phyloP scores from a whole-genome alignment of 2,888 invertebrate species.

The Amorpha juglandis region DNA sequence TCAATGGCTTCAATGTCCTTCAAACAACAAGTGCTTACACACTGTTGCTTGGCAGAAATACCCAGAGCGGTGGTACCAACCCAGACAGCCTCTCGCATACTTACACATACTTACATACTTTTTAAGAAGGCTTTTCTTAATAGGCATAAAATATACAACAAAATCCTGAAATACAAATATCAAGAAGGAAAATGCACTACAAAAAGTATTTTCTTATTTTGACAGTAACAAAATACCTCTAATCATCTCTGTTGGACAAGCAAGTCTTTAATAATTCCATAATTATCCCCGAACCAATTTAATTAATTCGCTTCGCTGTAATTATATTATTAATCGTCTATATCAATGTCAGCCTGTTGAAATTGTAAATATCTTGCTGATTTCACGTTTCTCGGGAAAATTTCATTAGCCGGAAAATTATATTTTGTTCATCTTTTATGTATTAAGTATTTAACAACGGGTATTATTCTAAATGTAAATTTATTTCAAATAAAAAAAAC shows the following conservation, averaged over 20 bases:
- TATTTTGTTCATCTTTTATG: neutral
- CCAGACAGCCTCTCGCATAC: no score
- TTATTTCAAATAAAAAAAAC: no score
- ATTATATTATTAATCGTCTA: conserved; percentile 9
- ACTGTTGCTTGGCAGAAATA: no score
- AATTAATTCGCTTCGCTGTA: neutral
- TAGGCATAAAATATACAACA: no score
- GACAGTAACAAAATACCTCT: neutral
- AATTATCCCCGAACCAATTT: neutral
- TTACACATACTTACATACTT: no score
- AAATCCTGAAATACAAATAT: neutral
- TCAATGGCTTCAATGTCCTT: no score
- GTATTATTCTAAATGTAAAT: no score
- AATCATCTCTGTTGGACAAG: neutral
- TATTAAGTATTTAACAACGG: no score
- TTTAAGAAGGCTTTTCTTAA: no score
- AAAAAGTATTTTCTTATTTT: neutral
- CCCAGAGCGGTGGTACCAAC: no score
- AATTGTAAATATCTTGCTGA: conserved; percentile 6
- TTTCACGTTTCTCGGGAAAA: neutral
- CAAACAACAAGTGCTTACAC: no score
- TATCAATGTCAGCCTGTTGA: conserved; percentile 16
- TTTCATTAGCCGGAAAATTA: neutral
- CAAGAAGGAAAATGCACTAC: neutral
- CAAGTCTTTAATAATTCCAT: neutral